phyloP scores from a whole-genome alignment of 2,113 vertebrate species.

The Ranitomeya imitator region DNA sequence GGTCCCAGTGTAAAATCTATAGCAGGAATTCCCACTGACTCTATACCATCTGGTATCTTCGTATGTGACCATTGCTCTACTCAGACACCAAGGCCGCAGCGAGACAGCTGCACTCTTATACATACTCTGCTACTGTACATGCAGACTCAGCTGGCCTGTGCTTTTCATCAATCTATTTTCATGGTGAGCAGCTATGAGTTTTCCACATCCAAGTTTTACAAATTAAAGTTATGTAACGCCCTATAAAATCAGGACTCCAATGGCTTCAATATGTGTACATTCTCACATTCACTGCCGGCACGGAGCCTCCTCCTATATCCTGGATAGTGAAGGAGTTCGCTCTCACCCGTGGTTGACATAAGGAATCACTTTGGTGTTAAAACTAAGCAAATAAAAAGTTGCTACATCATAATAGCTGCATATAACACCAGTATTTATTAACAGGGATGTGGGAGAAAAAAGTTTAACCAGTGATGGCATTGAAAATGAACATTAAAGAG shows the following conservation, averaged over 20 bases:
- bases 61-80: background rate
- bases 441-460: background rate
- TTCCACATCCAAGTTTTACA: background rate
- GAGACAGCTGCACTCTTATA: background rate
- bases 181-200: background rate
- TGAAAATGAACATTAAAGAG: background rate
- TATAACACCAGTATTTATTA: background rate
- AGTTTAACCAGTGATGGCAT: background rate
- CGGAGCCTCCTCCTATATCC: background rate
- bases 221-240: background rate
- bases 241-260: background rate
- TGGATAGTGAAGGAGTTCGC: background rate
- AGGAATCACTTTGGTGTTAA: background rate
- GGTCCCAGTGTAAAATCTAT: background rate
- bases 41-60: background rate
- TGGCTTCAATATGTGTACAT: background rate
- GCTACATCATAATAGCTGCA: background rate
- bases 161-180: background rate
- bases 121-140: background rate
- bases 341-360: background rate
- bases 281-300: background rate
- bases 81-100: background rate
- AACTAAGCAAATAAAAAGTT: conserved; percentile 7
- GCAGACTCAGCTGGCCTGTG: background rate
- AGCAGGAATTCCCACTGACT: background rate